These are phyloP conservation scores for Bucco capensis DNA, from an alignment of 2,113 vertebrate species.

Conservation along the genomic window DNA sequence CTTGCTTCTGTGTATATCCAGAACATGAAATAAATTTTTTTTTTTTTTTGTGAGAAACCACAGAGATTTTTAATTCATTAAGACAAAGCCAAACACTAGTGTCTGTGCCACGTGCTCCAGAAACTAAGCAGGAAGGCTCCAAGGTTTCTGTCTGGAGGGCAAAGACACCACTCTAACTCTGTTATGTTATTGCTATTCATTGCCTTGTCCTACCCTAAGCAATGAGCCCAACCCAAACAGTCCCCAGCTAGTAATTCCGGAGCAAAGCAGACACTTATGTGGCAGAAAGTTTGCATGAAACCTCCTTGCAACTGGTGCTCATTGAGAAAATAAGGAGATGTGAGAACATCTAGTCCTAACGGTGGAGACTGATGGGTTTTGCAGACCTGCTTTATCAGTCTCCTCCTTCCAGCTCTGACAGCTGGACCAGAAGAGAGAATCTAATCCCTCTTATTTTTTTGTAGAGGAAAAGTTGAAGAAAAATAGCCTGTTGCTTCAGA, in stretches of 20 bases:
- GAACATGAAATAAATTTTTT: not conserved
- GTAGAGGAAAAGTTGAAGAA: not conserved
- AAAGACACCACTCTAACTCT: not conserved
- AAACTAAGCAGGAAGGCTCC: not conserved
- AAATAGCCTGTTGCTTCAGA: not conserved
- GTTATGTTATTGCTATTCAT: fast-evolving
- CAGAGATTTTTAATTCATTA: not conserved
- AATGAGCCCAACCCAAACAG: not conserved
- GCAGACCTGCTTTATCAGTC: not conserved
- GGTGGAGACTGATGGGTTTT: not conserved
- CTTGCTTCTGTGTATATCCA: not conserved
- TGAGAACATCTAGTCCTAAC: not conserved
- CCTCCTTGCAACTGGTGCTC: not conserved
- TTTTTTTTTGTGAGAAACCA: not conserved
- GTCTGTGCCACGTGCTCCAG: not conserved
- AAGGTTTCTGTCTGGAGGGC: not conserved
- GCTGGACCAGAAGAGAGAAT: not conserved
- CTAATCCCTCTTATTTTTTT: not conserved
- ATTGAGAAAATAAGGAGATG: not conserved
- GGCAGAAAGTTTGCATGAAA: not conserved
- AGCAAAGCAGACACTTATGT: not conserved
- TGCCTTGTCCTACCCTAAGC: not conserved
- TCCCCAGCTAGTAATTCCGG: not conserved
- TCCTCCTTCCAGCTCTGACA: not conserved
- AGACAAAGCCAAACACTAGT: not conserved